Evolutionary conservation across 2,113 vertebrate genomes (phyloP), one percentile per base, ranked within the genome.

Genomic region (Condylura cristata): DNA sequence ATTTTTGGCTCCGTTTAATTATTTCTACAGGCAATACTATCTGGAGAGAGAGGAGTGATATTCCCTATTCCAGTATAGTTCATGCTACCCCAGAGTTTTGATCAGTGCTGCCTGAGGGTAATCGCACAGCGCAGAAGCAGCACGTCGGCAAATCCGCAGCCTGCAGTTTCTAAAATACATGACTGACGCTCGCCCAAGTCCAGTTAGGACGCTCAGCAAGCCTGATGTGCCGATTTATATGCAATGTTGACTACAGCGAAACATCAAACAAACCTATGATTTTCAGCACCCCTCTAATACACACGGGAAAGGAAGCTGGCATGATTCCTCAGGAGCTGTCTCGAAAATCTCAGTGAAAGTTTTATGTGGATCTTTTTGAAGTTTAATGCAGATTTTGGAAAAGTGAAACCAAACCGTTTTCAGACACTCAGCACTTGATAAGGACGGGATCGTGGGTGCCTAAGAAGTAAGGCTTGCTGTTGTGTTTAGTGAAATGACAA

Each of bases 141-240:
- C 16, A 60, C 11, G 41, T 0, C 58, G 26, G 80, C 26, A 84
- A 34, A 48, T 71, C 39, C 28, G 17, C 1, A 76, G 60, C 17
- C 20, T 63, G 20, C 2, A n/a, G 11, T 81, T 79, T 86, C 28
- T 41, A n/a, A 96, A 91, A 91, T 61, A 66, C n/a, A 76, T 92
- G 51, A 58, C 28, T 70, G 78, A 76, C 2, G 11, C 3, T 75
- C 60, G 44, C 13, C 22, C 78, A 10, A 10, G 81, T 14, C 86
- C 48, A 82, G 1, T 75, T 16, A 53, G 51, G 5, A 88, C 80
- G 56, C 20, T 20, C 34, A 72, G 16, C 1, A 18, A 12, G 7
- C n/a, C 37, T 74, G 5, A 58, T 58, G 13, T 90, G 46, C 81
- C 12, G 53, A n/a, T 71, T 89, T 89, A 74, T 79, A 16, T 51